Evolutionary conservation across 2,888 invertebrate genomes (phyloP).

Genomic region (Strigamia transsilvanica): DNA sequence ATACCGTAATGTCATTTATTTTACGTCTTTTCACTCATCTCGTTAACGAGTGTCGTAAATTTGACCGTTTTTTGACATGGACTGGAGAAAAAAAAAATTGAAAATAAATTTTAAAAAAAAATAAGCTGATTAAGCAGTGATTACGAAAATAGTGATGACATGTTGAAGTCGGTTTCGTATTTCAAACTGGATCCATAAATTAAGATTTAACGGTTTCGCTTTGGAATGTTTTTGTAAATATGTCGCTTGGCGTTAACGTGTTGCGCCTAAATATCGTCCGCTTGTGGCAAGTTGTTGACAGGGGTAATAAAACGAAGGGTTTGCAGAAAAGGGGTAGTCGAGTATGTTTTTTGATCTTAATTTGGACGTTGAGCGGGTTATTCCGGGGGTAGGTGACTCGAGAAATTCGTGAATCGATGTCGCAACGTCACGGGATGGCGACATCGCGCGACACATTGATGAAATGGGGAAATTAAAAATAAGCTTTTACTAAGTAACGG

Average conservation of each 20-base stretch:
- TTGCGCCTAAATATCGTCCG: too few species aligned
- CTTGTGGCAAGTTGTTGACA: slow-evolving; percentile 33
- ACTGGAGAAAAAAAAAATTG: not conserved
- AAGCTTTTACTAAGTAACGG: not conserved
- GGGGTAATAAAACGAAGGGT: not conserved
- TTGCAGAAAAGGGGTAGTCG: not conserved
- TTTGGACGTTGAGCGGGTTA: not conserved
- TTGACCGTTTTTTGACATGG: not conserved
- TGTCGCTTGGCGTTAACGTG: not conserved
- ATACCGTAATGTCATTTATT: not conserved
- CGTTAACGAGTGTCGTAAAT: slow-evolving; percentile 20
- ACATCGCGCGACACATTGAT: slow-evolving; percentile 38
- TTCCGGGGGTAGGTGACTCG: not conserved
- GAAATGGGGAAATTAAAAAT: not conserved
- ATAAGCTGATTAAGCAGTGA: slow-evolving; percentile 36
- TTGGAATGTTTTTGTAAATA: slow-evolving; percentile 43
- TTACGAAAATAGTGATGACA: slow-evolving; percentile 46
- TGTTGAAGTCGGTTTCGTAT: not conserved
- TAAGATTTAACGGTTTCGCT: not conserved
- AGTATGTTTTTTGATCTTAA: not conserved
- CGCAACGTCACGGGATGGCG: not conserved
- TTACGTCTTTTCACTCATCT: slow-evolving; percentile 17
- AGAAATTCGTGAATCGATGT: slow-evolving; percentile 20
- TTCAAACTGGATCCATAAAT: slow-evolving; percentile 43
- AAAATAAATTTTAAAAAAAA: not conserved